Evolutionary conservation across 2,113 vertebrate genomes (phyloP), one percentile per base, ranked within the genome.

Genomic region (Nettapus auritus): DNA sequence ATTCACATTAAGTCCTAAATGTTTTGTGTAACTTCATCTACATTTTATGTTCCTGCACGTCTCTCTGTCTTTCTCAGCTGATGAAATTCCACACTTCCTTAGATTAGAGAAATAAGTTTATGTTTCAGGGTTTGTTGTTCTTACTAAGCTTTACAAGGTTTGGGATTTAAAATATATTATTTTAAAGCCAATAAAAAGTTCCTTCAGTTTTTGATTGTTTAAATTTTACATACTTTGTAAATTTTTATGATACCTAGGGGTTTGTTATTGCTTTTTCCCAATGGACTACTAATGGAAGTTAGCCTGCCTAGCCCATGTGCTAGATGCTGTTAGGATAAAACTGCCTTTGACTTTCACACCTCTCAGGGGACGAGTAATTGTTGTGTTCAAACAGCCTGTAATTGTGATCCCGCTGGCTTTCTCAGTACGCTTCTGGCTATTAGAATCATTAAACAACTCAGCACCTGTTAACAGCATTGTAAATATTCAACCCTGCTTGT

Each of bases 391-490:
- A 98, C 98, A 98, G 98, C 98, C 98, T 98, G 98, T 98, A 98
- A 98, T 98, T 98, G 98, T 98, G 97, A 98, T 98, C 98, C 98
- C 98, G 98, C 98, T 98, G 98, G 98, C 97, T 98, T 98, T 98
- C 98, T 98, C 96, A 98, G 98, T 98, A 98, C 97, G 98, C 98
- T 98, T 98, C 96, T 98, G 97, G 98, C 98, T 99, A 99, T 99
- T 99, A 99, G 98, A 98, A 97, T 98, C 98, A 99, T 99, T 99
- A 99, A 99, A 99, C 98, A 98, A 98, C 98, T 99, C 98, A 97
- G 98, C 99, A 99, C 99, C 99, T 99, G 99, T 99, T 99, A 99
- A 99, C 99, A 98, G 98, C 98, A 98, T 99, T 99, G 99, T 99
- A 99, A 99, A 99, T 99, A 99, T 99, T 99, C 98, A 98, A 98